Evolutionary conservation across 2,888 invertebrate species (phyloP), one percentile per base, ranked within the genome.

Genomic region (Stictocephala bisonia): DNA sequence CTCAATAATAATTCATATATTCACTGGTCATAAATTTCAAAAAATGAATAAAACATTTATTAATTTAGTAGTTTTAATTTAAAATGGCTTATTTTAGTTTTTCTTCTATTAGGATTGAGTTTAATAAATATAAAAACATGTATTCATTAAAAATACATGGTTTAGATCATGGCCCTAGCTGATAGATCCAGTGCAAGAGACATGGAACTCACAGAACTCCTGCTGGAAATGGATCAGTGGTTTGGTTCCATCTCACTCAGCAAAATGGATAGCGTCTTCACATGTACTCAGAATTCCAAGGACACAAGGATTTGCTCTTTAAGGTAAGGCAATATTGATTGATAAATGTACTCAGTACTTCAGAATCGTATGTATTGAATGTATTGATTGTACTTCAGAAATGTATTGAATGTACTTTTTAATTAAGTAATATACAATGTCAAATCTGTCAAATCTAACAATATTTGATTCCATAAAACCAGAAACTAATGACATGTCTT

Each of bases 281-380:
- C 79, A 85, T 90, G 44, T 91, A 88, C 81, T 88, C 89, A 0
- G 83, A 85, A 0, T 90, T 90, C 82, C 86, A 88, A 74, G 84
- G 85, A 0, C 81, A 80, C 6, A 81, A 79, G 27, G 84, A 91
- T 80, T 82, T 91, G 4, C 82, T 91, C 27, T 78, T 78, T 58
- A 75, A 78, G 75, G 78, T 78, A 60, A 66, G 60, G 11, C 20
- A 26, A 6, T 53, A 4, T 3, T 13, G 3, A 4, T 58, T 53
- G 26, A 18, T 18, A 9, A 24, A 18, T 20, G n/a, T 24, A 9
- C 3, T 7, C 13, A 3, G 9, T 18, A 26, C 4, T 9, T 53
- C 20, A 24, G 20, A 24, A 53, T 20, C 20, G 3, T 53, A n/a
- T 18, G 15, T 6, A 13, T 13, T 9, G 20, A 53, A 53, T 20